phyloP scores from a whole-genome alignment of 2,113 vertebrate species.

The Donacobius atricapilla region DNA sequence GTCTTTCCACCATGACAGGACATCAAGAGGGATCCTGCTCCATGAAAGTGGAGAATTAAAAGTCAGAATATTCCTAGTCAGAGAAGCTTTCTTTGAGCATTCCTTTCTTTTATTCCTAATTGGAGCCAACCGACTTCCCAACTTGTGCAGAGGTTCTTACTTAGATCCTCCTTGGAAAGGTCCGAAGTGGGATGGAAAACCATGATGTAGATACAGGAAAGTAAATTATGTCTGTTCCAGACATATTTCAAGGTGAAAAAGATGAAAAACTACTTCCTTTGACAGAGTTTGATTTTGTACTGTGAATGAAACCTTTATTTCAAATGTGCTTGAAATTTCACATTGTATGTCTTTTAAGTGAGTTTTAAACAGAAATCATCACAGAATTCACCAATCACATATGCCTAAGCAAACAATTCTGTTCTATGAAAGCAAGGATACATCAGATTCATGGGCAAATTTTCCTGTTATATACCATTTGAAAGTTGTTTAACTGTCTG shows the following conservation, averaged over 20 bases:
- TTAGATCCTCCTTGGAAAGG: not conserved
- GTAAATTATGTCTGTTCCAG: not conserved
- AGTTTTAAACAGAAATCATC: not conserved
- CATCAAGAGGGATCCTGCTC: not conserved
- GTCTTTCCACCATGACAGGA: not conserved
- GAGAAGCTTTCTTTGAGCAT: not conserved
- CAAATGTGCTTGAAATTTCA: not conserved
- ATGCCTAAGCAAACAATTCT: conserved; percentile 16
- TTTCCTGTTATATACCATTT: not conserved
- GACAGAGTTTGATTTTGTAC: not conserved
- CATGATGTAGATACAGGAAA: not conserved
- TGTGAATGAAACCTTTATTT: conserved; percentile 15
- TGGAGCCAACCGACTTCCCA: not conserved
- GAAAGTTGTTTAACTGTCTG: not conserved
- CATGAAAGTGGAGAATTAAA: not conserved
- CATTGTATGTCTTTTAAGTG: not conserved
- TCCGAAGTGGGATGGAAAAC: not conserved
- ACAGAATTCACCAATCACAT: not conserved
- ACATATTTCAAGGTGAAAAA: not conserved
- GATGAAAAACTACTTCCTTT: not conserved
- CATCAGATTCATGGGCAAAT: not conserved
- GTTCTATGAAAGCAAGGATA: not conserved
- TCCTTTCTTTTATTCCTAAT: not conserved
- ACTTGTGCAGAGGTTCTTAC: not conserved
- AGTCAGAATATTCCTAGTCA: not conserved